Base-by-base conservation (phyloP, 2,113 vertebrate genomes). In the Aplodontia rufa region DNA sequence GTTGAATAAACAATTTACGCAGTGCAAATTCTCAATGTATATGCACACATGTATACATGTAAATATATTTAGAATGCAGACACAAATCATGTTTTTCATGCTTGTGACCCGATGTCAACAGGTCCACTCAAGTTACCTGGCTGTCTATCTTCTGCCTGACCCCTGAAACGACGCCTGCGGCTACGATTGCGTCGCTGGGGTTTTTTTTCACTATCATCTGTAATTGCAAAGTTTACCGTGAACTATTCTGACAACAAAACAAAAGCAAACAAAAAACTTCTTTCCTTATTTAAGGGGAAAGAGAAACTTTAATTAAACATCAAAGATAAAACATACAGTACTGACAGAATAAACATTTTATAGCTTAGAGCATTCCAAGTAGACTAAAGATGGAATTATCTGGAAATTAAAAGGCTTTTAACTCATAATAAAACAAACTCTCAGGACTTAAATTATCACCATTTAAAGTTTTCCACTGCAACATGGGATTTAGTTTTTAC, bases 181-280 rank as follows among this genome's bases (percentile, higher is more conserved):
- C 99, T 99, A 99, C 99, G 99, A 98, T 99, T 99, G 98, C 99
- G 99, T 98, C 99, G 99, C 98, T 99, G 99, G 98, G 99, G 98
- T 99, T 99, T 99, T 98, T 98, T 99, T 98, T 99, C 99, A 97
- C 98, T 98, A 98, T 99, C 99, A 99, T 99, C 99, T 99, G 99
- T 96, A 99, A 99, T 98, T 99, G 98, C 98, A 99, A 98, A 98
- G 97, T 98, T 98, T 97, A 98, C 98, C 97, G 98, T 98, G 98
- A 99, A 98, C 98, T 98, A 98, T 98, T 98, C 98, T 98, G 97
- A 98, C 75, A 96, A 98, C 75, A 96, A 97, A 94, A 95, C 97
- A 87, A 97, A 95, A 85, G 28, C 37, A 79, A 75, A 81, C 37
- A 80, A 87, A 84, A 60, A 85, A 30, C 0, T 93, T 93, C 84